phyloP scores from a whole-genome alignment of 2,797 vertebrate species.

The Parauchenoglanis punctatus region DNA sequence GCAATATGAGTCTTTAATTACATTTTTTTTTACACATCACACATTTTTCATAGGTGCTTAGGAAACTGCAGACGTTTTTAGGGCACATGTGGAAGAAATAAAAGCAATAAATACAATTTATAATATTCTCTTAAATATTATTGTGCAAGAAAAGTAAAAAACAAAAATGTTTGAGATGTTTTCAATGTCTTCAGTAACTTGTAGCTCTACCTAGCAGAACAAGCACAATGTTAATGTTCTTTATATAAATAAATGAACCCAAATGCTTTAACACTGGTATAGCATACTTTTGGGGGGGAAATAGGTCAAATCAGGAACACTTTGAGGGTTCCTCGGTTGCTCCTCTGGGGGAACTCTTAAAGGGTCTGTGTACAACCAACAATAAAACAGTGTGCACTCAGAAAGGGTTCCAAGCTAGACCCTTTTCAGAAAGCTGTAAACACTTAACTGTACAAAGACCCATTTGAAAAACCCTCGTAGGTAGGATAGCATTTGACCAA shows the following conservation, averaged over 20 bases:
- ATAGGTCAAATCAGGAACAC: background rate
- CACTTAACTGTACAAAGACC: background rate
- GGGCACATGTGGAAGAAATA: background rate
- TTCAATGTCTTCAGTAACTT: background rate
- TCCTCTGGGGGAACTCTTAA: background rate
- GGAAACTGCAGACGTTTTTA: background rate
- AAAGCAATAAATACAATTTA: background rate
- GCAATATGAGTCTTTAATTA: background rate
- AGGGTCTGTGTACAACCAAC: background rate
- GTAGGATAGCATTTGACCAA: background rate
- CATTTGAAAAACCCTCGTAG: background rate
- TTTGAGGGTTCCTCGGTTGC: background rate
- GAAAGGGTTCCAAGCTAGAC: background rate
- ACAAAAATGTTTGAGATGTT: background rate
- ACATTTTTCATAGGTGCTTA: background rate
- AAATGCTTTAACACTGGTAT: background rate
- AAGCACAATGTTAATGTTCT: background rate
- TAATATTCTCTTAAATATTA: background rate
- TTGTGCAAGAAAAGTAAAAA: background rate
- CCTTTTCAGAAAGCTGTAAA: background rate
- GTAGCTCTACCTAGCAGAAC: background rate
- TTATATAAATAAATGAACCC: background rate
- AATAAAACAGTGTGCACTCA: background rate
- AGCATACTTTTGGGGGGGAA: background rate
- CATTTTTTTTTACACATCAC: background rate